Evolutionary conservation across 2,797 vertebrate genomes (phyloP), one percentile per base, ranked within the genome.

Genomic region (Sebastes steindachneri): DNA sequence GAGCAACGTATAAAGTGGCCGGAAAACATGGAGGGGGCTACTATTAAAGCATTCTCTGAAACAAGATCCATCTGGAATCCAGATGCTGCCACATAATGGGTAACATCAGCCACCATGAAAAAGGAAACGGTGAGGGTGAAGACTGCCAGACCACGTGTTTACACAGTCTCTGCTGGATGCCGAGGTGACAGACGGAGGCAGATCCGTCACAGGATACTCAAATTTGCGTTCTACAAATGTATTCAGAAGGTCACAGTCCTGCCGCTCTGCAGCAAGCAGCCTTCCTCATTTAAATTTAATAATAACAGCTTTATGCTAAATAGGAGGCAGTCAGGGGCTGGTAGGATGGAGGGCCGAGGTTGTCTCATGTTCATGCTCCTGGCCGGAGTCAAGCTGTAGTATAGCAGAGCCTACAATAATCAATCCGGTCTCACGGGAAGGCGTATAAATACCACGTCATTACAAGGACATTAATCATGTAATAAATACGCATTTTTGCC

Each of bases 261-360:
- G 79, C 88, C 87, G 88, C 88, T 90, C 86, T 86, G 86, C 87
- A 77, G 90, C 87, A 88, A 77, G 90, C 88, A 86, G 80, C 85
- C 89, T 87, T 68, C 74, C 83, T 87, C 93, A 93, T 95, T 93
- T 93, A 93, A 94, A 94, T 95, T 86, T 88, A 91, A 95, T 94
- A 89, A 93, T 87, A 93, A 91, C 90, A 91, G 88, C 87, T 94
- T 94, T 86, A 93, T 93, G 88, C 86, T 85, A 93, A 94, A 90
- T 77, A 82, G 69, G 77, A 93, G 84, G 75, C 87, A 81, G 82
- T 88, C 71, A 73, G 75, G 73, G 84, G 86, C 77, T 74, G 85
- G 71, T 41, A 57, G 71, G 79, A 79, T 53, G 31, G 79, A 78
- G 68, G 78, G 68, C 21, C 45, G 41, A 70, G 73, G 74, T 45